Evolutionary conservation across 2,113 vertebrate genomes (phyloP), one percentile per base, ranked within the genome.

Genomic region (Prochilodus magdalenae): DNA sequence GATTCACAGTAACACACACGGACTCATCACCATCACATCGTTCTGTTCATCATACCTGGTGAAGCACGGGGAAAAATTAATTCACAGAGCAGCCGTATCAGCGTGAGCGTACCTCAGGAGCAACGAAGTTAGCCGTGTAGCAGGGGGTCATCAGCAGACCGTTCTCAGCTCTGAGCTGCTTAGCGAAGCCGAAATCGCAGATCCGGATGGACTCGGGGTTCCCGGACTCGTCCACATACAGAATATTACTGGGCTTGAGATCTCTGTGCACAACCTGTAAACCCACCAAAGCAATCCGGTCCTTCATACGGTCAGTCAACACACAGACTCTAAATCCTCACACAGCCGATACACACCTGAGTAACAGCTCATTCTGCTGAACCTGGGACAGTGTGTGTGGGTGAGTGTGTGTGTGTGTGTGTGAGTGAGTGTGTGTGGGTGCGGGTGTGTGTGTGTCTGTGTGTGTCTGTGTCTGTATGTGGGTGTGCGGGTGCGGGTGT

Each of bases 121-220:
- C 96, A 60, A 97, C 96, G 33, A 97, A 97, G 89, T 97, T 96
- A 82, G 95, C 95, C 15, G 96, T 96, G 85, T 97, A 96, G 89
- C 96, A 96, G 0, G 95, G 96, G 26, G 96, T 97, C 79, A 97
- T 92, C 4, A 96, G 94, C 20, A 96, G 91, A 33, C 96, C 96
- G 83, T 95, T 96, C 81, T 96, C 96, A 77, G 95, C 95, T 74
- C 95, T 79, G 81, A 96, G 94, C 67, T 97, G 96, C 84, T 97
- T 97, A 65, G 96, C 96, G 86, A 96, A 96, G 49, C 96, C 95
- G 89, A 96, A 97, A 86, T 97, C 96, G 91, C 96, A 97, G 84
- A 97, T 96, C 75, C 93, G 90, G 79, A 97, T 95, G 51, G 95
- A 96, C 82, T 96, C 95, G n/a, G 96, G 94, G 83, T 93, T 95